phyloP scores from a whole-genome alignment of 1,140 invertebrate species.

The Aculops lycopersici region DNA sequence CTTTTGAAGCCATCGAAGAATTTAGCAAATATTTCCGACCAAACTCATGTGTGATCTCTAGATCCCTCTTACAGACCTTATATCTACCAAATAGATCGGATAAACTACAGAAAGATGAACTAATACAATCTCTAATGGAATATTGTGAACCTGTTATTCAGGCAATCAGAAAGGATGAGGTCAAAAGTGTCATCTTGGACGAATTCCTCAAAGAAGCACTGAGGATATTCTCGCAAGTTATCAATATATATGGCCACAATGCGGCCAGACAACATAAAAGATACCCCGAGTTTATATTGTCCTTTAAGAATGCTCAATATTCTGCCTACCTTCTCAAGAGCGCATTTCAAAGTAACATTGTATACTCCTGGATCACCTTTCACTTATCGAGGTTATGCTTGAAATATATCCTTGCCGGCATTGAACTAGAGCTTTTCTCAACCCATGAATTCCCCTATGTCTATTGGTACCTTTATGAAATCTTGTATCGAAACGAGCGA shows the following conservation, averaged over 20 bases:
- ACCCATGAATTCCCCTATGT: conserved; percentile 87
- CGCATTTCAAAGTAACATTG: conserved; percentile 37
- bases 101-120: not conserved
- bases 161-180: not conserved
- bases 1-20: conserved; percentile 50
- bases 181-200: not conserved
- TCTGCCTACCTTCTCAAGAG: conserved; percentile 25
- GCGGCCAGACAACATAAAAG: conserved; percentile 71
- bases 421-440: conserved; percentile 76
- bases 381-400: conserved; percentile 85
- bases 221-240: conserved; percentile 8
- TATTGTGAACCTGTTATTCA: not conserved
- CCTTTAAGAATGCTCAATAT: conserved; percentile 64
- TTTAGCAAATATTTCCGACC: conserved; percentile 37
- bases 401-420: conserved; percentile 63
- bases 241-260: conserved; percentile 45
- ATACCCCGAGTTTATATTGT: conserved; percentile 51
- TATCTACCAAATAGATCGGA: conserved; percentile 25
- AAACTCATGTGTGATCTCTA: conserved; percentile 56
- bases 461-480: conserved; percentile 83
- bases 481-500: conserved; percentile 66
- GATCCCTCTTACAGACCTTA: conserved; percentile 54
- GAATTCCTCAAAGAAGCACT: not conserved
- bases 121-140: not conserved
- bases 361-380: conserved; percentile 79